phyloP scores from a whole-genome alignment of 2,888 invertebrate genomes.

The Polia nebulosa region DNA sequence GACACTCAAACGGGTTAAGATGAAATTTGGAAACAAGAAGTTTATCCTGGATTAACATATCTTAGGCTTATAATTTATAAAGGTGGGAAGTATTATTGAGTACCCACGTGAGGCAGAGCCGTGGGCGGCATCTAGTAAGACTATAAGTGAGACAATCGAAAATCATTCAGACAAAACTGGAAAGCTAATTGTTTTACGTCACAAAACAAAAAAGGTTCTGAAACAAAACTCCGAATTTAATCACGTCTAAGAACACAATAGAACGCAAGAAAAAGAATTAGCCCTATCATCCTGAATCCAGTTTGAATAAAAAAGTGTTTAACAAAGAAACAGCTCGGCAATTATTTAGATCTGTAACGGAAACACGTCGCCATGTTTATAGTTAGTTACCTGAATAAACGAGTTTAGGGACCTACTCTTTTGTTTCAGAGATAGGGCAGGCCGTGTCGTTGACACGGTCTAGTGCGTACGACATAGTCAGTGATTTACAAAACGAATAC shows the following conservation, averaged over 20 bases:
- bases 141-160: background rate
- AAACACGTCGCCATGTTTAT: conserved; percentile 46
- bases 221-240: conserved; percentile 6
- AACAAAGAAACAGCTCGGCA: conserved; percentile 27
- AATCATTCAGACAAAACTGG: background rate
- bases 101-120: too few species aligned
- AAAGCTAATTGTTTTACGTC: too few species aligned
- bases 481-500: background rate
- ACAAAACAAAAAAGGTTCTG: background rate
- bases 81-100: too few species aligned
- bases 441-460: background rate
- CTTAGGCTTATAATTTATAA: too few species aligned
- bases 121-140: too few species aligned
- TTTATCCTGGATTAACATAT: too few species aligned
- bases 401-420: conserved; percentile 18
- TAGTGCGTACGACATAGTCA: background rate
- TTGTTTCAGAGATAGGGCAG: conserved; percentile 12
- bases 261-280: conserved; percentile 35
- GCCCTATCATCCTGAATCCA: conserved; percentile 12
- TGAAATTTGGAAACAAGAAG: too few species aligned
- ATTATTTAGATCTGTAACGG: conserved; percentile 48
- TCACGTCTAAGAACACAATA: conserved; percentile 21
- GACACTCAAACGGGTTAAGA: too few species aligned
- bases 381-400: conserved; percentile 44
- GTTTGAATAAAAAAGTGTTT: conserved; percentile 37